These are phyloP conservation scores for Lepidurus arcticus DNA, from an alignment of 1,140 invertebrate genomes.

Conservation along the genomic window DNA sequence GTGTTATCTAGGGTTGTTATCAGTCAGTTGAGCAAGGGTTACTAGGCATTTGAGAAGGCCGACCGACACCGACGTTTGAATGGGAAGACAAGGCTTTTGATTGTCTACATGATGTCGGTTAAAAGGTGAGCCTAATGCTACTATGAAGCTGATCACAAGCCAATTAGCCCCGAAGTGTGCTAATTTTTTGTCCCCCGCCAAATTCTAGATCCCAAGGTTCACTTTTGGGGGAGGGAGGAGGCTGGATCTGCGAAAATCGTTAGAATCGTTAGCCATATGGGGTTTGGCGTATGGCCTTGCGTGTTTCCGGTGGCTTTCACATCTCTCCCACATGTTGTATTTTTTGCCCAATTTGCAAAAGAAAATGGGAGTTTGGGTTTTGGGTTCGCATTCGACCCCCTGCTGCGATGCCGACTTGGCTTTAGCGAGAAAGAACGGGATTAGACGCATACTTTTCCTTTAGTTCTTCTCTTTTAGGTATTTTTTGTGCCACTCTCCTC, in stretches of 20 bases:
- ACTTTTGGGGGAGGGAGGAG: background rate
- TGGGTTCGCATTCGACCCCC: background rate
- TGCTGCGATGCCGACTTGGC: constrained; percentile 10
- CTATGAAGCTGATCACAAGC: background rate
- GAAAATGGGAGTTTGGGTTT: background rate
- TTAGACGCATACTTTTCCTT: background rate
- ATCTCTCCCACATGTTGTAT: background rate
- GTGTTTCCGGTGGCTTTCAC: background rate
- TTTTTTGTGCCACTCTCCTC: background rate
- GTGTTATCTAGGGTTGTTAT: background rate
- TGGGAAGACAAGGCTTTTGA: background rate
- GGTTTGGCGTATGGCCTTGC: background rate
- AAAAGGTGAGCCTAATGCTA: background rate
- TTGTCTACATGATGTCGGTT: background rate
- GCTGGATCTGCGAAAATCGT: constrained; percentile 17
- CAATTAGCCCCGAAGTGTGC: background rate
- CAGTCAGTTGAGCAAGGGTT: constrained; percentile 1
- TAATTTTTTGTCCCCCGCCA: background rate
- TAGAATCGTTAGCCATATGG: constrained; percentile 21
- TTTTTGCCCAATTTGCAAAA: constrained; percentile 15
- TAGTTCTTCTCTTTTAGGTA: background rate
- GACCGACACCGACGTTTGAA: background rate
- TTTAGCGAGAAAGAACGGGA: background rate
- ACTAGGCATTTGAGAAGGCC: background rate
- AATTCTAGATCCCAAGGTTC: no score